Percentiles rank a stretch among this genome's conserved stretches.
phyloP scores from a whole-genome alignment of 1,140 invertebrate species.

The Metopolophium dirhodum region DNA sequence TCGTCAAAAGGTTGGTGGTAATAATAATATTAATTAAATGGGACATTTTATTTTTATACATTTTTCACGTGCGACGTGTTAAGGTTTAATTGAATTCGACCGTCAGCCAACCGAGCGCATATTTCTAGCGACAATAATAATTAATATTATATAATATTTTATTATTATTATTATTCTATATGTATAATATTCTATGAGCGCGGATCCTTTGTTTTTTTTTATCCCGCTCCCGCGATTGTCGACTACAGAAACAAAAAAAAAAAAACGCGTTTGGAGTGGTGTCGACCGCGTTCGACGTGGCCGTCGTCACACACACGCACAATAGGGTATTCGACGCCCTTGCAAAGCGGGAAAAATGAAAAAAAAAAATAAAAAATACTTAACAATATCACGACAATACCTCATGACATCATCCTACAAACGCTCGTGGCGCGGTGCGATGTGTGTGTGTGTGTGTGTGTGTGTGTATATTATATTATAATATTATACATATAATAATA shows the following conservation, averaged over 20 bases:
- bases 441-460: neutral
- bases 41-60: neutral
- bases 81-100: neutral
- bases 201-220: neutral
- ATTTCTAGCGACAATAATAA: slow-evolving; percentile 3
- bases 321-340: neutral
- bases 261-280: slow-evolving; percentile 6
- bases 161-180: neutral
- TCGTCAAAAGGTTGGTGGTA: neutral
- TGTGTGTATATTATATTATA: neutral
- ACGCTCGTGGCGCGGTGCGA: neutral
- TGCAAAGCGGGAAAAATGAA: slow-evolving; percentile 23
- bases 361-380: slow-evolving; percentile 3
- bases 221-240: neutral
- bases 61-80: neutral
- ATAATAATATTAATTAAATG: neutral
- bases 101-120: neutral
- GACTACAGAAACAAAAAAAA: neutral
- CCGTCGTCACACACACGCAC: neutral
- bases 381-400: slow-evolving; percentile 36
- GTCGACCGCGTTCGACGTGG: slow-evolving; percentile 7
- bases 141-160: neutral
- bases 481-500: neutral
- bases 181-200: neutral
- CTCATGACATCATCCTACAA: slow-evolving; percentile 6